Evolutionary conservation across 2,797 vertebrate genomes (phyloP).

Genomic region (Catharus ustulatus): DNA sequence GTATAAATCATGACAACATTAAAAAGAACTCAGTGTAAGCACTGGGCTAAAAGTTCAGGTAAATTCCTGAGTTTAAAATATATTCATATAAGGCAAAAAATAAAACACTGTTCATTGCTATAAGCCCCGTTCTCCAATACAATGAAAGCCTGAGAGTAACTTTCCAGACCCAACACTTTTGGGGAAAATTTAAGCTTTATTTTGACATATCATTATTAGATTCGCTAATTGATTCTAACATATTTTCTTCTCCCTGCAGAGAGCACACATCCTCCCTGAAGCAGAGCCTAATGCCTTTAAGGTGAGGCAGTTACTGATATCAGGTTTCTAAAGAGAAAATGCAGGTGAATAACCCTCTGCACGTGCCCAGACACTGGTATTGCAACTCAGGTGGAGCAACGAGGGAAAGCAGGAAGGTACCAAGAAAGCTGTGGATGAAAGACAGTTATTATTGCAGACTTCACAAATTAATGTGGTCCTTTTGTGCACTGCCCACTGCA

Average conservation of each 20-base stretch:
- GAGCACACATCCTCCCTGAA: not conserved
- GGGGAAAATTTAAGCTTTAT: not conserved
- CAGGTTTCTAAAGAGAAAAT: not conserved
- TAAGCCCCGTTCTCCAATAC: not conserved
- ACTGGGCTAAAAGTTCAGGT: not conserved
- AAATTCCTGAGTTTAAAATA: not conserved
- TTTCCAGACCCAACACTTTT: not conserved
- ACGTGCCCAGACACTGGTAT: not conserved
- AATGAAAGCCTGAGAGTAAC: not conserved
- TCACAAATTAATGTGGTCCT: not conserved
- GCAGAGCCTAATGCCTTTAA: not conserved
- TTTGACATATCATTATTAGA: not conserved
- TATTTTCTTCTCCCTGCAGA: not conserved
- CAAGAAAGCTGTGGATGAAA: not conserved
- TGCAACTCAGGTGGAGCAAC: not conserved
- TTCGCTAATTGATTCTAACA: not conserved
- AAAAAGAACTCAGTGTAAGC: not conserved
- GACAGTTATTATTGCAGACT: not conserved
- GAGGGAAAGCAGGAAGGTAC: not conserved
- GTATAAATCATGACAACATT: not conserved
- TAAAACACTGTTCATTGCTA: not conserved
- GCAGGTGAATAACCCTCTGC: not conserved
- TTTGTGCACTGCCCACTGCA: not conserved
- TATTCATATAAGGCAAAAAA: not conserved
- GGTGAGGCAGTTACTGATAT: not conserved